These are phyloP conservation scores for Adineta ricciae DNA, from an alignment of 2,888 invertebrate genomes.

Conservation along the genomic window DNA sequence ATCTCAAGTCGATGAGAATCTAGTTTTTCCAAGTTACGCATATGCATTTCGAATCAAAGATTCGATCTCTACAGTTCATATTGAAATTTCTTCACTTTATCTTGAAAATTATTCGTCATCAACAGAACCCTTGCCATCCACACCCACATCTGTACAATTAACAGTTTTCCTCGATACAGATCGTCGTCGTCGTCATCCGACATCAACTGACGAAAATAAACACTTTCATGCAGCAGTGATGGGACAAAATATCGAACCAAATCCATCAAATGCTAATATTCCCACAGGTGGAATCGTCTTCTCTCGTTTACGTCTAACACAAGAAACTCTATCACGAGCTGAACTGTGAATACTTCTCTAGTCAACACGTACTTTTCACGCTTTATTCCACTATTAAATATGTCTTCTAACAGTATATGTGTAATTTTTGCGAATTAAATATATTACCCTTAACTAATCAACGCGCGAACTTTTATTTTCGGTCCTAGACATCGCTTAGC, in stretches of 20 bases:
- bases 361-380: not conserved
- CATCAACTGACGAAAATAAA: not conserved
- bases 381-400: not conserved
- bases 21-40: conserved; percentile 2
- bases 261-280: not conserved
- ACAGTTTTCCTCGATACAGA: not conserved
- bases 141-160: not conserved
- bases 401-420: not conserved
- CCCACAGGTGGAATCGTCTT: not conserved
- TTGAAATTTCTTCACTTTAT: not conserved
- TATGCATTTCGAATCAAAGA: not conserved
- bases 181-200: not conserved
- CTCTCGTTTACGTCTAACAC: not conserved
- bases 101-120: not conserved
- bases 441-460: too few species aligned
- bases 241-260: conserved; percentile 14
- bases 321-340: not conserved
- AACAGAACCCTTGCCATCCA: not conserved
- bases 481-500: too few species aligned
- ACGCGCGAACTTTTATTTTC: too few species aligned
- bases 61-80: not conserved
- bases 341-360: not conserved
- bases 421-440: not conserved
- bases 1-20: not conserved
- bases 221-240: not conserved